A percentile compares a stretch with the other conserved stretches of the same genome.
These are phyloP conservation scores for Drosophila eohydei DNA, from an alignment of 2,888 invertebrate species.

Conservation along the genomic window DNA sequence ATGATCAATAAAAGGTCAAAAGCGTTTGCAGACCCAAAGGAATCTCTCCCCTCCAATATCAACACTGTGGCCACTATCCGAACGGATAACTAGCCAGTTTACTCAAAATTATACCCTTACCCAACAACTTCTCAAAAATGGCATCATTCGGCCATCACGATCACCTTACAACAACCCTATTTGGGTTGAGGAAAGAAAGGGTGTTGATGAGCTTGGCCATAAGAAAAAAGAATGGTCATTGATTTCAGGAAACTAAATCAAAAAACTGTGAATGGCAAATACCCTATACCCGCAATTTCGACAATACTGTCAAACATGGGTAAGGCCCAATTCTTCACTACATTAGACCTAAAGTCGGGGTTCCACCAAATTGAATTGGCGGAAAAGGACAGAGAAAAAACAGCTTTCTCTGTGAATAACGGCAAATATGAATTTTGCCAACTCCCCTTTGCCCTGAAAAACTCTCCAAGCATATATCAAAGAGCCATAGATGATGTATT, in stretches of 20 bases:
- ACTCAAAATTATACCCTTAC: neutral
- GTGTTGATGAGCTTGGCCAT: neutral
- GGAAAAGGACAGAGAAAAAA: neutral
- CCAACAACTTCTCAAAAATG: neutral
- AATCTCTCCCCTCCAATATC: neutral
- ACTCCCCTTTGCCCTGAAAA: too few relatives aligned
- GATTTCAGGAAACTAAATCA: too few relatives aligned
- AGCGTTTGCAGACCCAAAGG: neutral
- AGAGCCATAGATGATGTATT: too few relatives aligned
- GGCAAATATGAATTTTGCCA: too few relatives aligned
- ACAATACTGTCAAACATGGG: too few relatives aligned
- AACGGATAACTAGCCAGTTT: neutral
- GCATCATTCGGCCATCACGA: neutral
- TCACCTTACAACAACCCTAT: constrained; percentile 2
- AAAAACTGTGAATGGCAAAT: too few relatives aligned
- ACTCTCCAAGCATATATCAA: too few relatives aligned
- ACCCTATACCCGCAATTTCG: too few relatives aligned
- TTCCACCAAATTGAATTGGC: neutral
- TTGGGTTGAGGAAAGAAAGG: neutral
- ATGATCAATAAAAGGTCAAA: neutral
- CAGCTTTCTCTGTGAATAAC: too few relatives aligned
- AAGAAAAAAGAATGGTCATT: too few relatives aligned
- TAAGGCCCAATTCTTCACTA: too few relatives aligned
- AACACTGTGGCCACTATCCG: neutral
- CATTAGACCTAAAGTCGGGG: too few relatives aligned